Evolutionary conservation across 2,888 invertebrate genomes (phyloP), one percentile per base, ranked within the genome.

Genomic region (Dryomyza anilis): DNA sequence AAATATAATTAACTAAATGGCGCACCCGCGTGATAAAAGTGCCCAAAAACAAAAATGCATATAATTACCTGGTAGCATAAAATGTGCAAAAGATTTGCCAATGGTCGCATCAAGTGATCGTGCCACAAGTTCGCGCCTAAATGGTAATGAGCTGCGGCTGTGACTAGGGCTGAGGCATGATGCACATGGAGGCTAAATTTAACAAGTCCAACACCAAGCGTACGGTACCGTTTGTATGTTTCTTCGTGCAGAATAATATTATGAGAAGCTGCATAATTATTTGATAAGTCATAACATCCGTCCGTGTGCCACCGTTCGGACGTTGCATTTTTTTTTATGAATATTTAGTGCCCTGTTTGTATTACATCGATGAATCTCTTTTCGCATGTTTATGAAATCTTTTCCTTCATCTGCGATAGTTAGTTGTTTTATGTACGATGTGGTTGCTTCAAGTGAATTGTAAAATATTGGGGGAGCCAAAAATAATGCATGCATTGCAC

Each of bases 241-340:
- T 27, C 27, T 52, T 16, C 55, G 55, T 19, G 55, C 5, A 1
- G 50, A n/a, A 29, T 27, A 25, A 52, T 52, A 25, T 55, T 30
- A 30, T 33, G 30, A 55, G 21, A 33, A 19, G 16, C n/a, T 33
- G 53, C 23, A 21, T 16, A n/a, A 55, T 16, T 55, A 21, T 55
- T 19, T 55, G 55, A 55, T 55, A 55, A 55, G 55, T 55, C 55
- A 55, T 55, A 55, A 55, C 55, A 55, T 55, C 55, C 55, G 25
- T 53, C 30, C 14, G 16, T 29, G 8, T 8, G 16, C 29, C 16
- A 30, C 53, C 53, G 53, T 52, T 12, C 8, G 52, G 25, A 6
- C 46, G 19, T 10, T 7, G n/a, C n/a, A n/a, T n/a, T n/a, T n/a
- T n/a, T n/a, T n/a, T n/a, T n/a, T n/a, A n/a, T n/a, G n/a, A n/a